Conservation (phyloP, 2,113 vertebrate species). For the Stegostoma tigrinum region DNA sequence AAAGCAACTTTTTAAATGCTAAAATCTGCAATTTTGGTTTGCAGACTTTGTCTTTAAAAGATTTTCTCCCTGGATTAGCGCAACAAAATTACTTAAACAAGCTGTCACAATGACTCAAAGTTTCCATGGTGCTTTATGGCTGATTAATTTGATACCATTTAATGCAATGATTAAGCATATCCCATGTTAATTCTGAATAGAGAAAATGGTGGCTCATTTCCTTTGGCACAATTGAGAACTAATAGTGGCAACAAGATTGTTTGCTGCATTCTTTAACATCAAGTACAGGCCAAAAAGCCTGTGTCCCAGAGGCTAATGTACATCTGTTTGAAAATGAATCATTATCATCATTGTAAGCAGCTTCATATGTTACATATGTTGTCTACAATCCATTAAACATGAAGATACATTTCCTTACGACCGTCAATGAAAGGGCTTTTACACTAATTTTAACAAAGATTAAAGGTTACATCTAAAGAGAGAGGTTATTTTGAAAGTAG, state of each 20-base stretch:
- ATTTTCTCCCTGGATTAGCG: neutral
- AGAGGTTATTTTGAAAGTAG: neutral
- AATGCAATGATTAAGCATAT: neutral
- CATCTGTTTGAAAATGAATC: slow-evolving; percentile 27
- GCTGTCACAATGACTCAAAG: neutral
- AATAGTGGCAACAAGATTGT: neutral
- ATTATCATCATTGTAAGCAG: neutral
- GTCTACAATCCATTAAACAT: neutral
- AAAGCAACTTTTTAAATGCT: neutral
- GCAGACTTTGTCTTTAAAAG: neutral
- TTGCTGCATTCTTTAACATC: neutral
- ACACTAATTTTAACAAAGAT: neutral
- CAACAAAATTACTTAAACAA: neutral
- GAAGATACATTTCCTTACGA: neutral
- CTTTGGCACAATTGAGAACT: neutral
- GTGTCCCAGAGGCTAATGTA: neutral
- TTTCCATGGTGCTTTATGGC: neutral
- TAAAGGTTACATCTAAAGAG: neutral
- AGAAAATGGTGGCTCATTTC: neutral
- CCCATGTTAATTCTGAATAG: neutral
- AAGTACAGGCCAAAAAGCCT: neutral
- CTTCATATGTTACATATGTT: neutral
- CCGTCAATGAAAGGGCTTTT: too few relatives aligned
- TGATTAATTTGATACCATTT: neutral
- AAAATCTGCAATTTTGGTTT: neutral